Evolutionary conservation across 1,140 invertebrate genomes (phyloP).

Genomic region (Charaxes varanes): DNA sequence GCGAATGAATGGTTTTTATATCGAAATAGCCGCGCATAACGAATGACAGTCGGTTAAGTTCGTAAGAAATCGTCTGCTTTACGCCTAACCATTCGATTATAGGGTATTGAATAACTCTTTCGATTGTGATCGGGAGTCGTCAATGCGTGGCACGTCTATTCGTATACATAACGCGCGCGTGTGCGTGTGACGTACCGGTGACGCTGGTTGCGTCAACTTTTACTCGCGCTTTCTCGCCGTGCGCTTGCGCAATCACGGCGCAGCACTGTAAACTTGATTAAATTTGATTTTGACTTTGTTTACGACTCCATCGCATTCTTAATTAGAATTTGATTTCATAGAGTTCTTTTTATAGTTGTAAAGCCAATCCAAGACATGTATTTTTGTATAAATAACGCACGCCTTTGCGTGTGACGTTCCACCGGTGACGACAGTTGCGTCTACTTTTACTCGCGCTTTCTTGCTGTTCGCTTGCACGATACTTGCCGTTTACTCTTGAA

Average conservation of each 20-base stretch:
- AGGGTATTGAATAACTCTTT: conserved; percentile 44
- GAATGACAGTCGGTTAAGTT: too few species aligned
- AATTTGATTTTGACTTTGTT: too few species aligned
- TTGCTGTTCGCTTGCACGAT: conserved; percentile 63
- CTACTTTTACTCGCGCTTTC: conserved; percentile 74
- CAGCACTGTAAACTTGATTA: conserved; percentile 65
- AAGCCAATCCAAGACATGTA: conserved; percentile 48
- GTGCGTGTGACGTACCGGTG: conserved; percentile 49
- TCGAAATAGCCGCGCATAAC: too few species aligned
- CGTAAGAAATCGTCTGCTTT: too few species aligned
- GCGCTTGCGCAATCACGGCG: conserved; percentile 60
- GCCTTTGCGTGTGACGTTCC: conserved; percentile 48
- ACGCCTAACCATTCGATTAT: too few species aligned
- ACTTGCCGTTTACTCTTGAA: too few species aligned
- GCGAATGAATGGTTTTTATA: too few species aligned
- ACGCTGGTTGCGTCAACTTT: conserved; percentile 70
- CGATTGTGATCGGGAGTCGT: conserved; percentile 55
- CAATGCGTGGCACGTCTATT: conserved; percentile 42
- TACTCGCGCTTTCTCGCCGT: conserved; percentile 69
- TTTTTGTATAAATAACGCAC: conserved; percentile 13
- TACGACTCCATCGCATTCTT: too few species aligned
- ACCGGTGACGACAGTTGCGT: conserved; percentile 60
- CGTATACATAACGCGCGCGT: conserved; percentile 18
- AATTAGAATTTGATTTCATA: too few species aligned
- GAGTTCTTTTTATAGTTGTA: too few species aligned